phyloP scores from a whole-genome alignment of 2,888 invertebrate genomes.

The Lasius platythorax region DNA sequence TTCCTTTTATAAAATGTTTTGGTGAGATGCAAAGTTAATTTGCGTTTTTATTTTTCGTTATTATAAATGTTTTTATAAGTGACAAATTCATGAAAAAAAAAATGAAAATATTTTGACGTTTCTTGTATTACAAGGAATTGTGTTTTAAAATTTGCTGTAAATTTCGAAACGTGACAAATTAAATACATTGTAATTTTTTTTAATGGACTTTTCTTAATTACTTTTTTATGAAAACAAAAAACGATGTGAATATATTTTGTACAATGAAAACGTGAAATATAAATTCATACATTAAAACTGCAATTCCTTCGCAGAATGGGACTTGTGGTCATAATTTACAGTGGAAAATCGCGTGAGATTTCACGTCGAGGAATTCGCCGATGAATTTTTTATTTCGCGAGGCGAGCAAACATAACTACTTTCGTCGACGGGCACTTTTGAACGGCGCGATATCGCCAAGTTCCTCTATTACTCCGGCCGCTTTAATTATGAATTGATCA shows the following conservation, averaged over 20 bases:
- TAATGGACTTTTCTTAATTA: background rate
- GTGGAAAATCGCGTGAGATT: constrained; percentile 41
- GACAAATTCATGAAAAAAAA: background rate
- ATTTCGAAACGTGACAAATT: background rate
- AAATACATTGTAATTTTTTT: background rate
- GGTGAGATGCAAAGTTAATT: background rate
- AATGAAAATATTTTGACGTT: background rate
- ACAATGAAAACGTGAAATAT: background rate
- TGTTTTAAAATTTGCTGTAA: background rate
- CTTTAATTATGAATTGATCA: constrained; percentile 81
- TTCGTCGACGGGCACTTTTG: constrained; percentile 42
- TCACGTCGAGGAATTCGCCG: constrained; percentile 39
- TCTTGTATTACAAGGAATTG: no score
- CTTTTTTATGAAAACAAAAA: background rate
- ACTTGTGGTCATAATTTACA: constrained; percentile 36
- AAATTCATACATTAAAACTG: constrained; percentile 12
- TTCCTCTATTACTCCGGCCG: constrained; percentile 59
- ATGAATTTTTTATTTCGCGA: constrained; percentile 68
- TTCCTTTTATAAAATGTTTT: background rate
- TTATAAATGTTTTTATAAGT: background rate
- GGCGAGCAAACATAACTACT: constrained; percentile 51
- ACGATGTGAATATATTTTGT: background rate
- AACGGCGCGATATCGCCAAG: constrained; percentile 61
- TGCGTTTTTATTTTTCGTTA: background rate
- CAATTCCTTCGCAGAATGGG: background rate